These are phyloP conservation scores for Dermochelys coriacea DNA, from an alignment of 2,797 vertebrate species.

Conservation along the genomic window DNA sequence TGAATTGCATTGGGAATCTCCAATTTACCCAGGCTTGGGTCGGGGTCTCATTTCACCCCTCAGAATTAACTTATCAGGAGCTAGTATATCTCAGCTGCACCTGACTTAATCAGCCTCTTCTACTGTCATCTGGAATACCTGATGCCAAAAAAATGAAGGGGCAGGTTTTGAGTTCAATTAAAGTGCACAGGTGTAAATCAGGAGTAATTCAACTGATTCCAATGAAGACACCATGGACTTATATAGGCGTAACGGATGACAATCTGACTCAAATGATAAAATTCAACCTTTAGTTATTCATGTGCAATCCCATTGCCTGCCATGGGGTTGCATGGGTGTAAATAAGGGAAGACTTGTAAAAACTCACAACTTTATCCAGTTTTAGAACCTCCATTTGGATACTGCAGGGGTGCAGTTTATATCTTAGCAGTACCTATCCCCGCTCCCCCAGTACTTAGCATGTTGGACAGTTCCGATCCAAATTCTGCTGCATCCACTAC, in stretches of 20 bases:
- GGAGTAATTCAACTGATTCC: accelerated
- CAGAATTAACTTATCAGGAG: not conserved
- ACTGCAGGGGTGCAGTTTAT: not conserved
- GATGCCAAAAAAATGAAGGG: not conserved
- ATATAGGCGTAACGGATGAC: not conserved
- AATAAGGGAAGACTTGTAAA: too few relatives aligned
- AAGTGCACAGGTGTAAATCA: not conserved
- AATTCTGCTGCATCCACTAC: not conserved
- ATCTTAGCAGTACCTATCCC: not conserved
- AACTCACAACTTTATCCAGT: too few relatives aligned
- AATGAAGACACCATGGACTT: not conserved
- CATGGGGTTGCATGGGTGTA: accelerated
- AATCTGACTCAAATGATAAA: not conserved
- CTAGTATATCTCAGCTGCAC: not conserved
- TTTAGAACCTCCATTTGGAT: not conserved
- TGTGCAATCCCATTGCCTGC: not conserved
- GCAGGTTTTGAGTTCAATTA: not conserved
- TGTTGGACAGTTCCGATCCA: not conserved
- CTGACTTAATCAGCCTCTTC: not conserved
- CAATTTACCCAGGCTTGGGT: not conserved
- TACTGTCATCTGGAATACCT: not conserved
- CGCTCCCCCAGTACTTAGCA: not conserved
- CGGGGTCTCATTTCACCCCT: not conserved
- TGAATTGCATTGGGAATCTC: accelerated
- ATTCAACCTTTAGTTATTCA: too few relatives aligned